Evolutionary conservation across 2,888 invertebrate species (phyloP).

Genomic region (Clunio marinus): DNA sequence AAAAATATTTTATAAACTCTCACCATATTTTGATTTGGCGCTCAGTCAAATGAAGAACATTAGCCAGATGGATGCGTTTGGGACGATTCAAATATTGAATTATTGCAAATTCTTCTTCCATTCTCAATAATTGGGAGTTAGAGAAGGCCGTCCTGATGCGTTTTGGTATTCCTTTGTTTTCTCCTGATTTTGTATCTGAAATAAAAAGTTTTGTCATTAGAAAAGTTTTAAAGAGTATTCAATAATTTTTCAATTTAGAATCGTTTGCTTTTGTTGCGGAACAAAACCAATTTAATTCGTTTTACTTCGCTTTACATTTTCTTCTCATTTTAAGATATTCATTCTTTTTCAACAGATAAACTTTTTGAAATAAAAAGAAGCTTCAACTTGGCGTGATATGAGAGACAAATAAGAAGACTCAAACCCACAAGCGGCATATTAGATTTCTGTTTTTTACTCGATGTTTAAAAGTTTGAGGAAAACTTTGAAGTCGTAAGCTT

Average conservation of each 20-base stretch:
- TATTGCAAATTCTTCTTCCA: slow-evolving; percentile 97
- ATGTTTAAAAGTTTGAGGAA: neutral
- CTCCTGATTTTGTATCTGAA: slow-evolving; percentile 9
- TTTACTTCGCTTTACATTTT: too few species aligned
- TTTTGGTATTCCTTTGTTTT: slow-evolving; percentile 52
- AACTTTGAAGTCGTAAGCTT: neutral
- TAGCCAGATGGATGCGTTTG: slow-evolving; percentile 95
- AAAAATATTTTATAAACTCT: neutral
- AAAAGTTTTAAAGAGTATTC: neutral
- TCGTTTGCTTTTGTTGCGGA: neutral
- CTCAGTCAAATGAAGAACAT: slow-evolving; percentile 88
- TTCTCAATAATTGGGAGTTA: slow-evolving; percentile 93
- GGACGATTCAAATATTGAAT: slow-evolving; percentile 93
- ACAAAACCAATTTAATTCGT: neutral
- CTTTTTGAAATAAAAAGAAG: neutral
- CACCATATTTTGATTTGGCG: slow-evolving; percentile 86
- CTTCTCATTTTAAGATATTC: too few species aligned
- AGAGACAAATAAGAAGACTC: neutral
- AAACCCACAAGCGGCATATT: neutral
- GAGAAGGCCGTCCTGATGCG: slow-evolving; percentile 96
- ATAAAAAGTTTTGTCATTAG: neutral
- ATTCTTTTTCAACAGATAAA: neutral
- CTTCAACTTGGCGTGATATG: neutral
- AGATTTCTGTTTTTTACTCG: neutral
- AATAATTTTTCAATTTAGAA: neutral